Conservation (phyloP, 2,888 invertebrate genomes). For the Leptinotarsa juncta region DNA sequence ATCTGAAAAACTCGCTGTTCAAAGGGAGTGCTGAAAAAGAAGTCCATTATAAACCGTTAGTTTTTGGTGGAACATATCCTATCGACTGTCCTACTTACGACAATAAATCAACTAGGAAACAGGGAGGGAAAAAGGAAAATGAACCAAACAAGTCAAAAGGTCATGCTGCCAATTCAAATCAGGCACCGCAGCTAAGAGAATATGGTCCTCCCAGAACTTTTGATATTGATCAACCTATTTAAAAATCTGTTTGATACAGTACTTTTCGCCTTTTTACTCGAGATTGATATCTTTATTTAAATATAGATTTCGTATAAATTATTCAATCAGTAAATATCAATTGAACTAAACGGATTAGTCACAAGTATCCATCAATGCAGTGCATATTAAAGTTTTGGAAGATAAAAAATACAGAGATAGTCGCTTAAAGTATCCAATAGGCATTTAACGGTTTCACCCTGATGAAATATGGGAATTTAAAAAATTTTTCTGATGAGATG, state of each 20-base stretch:
- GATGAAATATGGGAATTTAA: no score
- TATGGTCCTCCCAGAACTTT: constrained; percentile 69
- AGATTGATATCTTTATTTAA: not conserved
- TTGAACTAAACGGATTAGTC: no score
- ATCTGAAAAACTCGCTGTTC: constrained; percentile 62
- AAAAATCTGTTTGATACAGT: constrained; percentile 29
- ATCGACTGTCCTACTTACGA: constrained; percentile 76
- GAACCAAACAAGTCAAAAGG: constrained; percentile 28
- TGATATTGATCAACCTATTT: constrained; percentile 71
- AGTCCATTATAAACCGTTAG: constrained; percentile 72
- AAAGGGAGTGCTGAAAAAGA: constrained; percentile 58
- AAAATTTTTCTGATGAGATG: no score
- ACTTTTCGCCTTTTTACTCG: not conserved
- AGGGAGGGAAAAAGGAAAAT: constrained; percentile 29
- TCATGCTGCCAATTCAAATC: constrained; percentile 27
- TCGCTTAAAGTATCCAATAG: no score
- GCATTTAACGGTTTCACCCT: no score
- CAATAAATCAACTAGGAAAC: constrained; percentile 21
- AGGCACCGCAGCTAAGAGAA: constrained; percentile 58
- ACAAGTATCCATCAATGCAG: no score
- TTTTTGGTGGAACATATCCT: constrained; percentile 89
- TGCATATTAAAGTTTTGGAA: no score
- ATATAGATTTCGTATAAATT: not conserved
- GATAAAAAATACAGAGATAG: no score
- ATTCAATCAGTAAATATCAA: no score